These are phyloP conservation scores for Eubasilissa splendida DNA, from an alignment of 2,888 invertebrate species.

Conservation along the genomic window DNA sequence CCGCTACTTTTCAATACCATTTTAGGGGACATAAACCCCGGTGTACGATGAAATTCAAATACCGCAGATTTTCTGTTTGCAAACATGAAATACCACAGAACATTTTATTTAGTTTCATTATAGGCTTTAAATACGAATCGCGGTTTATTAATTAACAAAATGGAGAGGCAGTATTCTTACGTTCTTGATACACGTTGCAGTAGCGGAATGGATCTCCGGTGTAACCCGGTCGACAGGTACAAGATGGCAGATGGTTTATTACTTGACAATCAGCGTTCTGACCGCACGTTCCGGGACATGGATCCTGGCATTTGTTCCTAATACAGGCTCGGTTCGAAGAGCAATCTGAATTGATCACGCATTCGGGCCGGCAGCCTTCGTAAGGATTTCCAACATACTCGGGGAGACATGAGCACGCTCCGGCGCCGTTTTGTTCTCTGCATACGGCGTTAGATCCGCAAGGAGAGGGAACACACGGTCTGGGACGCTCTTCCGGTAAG, in stretches of 20 bases:
- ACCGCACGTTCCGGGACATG: slow-evolving; percentile 85
- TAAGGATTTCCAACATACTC: slow-evolving; percentile 73
- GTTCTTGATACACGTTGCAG: slow-evolving; percentile 66
- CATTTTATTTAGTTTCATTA: no score
- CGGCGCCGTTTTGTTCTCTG: slow-evolving; percentile 73
- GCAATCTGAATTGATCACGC: slow-evolving; percentile 85
- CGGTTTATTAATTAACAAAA: no score
- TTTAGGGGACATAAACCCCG: no score
- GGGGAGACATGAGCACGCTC: slow-evolving; percentile 80
- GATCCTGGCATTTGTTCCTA: slow-evolving; percentile 84
- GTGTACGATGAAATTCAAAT: no score
- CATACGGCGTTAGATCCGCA: slow-evolving; percentile 82
- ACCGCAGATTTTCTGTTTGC: no score
- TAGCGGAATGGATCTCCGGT: slow-evolving; percentile 81
- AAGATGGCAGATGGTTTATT: slow-evolving; percentile 83
- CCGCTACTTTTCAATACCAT: no score
- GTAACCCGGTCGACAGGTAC: slow-evolving; percentile 78
- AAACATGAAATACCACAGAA: no score
- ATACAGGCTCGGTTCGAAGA: slow-evolving; percentile 81
- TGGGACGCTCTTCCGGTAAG: slow-evolving; percentile 67
- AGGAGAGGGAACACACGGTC: slow-evolving; percentile 80
- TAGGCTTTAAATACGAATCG: no score
- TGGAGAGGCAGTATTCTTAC: slow-evolving; percentile 47
- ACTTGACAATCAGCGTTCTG: slow-evolving; percentile 82
- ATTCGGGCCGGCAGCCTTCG: slow-evolving; percentile 84